Evolutionary conservation across 2,113 vertebrate genomes (phyloP).

Genomic region (Lamprotornis superbus): DNA sequence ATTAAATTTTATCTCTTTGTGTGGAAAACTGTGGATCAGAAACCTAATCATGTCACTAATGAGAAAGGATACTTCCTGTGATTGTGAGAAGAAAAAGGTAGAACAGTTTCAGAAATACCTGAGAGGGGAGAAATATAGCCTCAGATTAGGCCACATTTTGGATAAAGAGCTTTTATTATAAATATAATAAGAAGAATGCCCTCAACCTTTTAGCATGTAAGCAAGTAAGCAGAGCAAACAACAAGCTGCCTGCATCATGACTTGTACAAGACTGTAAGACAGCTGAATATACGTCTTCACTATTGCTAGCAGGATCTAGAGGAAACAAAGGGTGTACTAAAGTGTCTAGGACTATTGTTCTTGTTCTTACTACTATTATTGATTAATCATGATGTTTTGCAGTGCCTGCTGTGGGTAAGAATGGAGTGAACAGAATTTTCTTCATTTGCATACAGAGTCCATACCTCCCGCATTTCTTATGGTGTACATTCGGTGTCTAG

Average conservation of each 20-base stretch:
- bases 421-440: neutral
- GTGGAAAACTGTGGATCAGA: neutral
- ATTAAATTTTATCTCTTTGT: neutral
- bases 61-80: neutral
- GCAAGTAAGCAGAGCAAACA: neutral
- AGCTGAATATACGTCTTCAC: accelerated
- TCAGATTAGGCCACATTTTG: neutral
- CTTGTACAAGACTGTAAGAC: neutral
- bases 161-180: neutral
- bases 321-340: neutral
- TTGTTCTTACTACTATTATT: neutral
- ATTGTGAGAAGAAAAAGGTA: neutral
- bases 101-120: neutral
- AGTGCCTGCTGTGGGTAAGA: neutral
- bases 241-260: neutral
- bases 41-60: neutral
- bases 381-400: neutral
- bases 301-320: neutral
- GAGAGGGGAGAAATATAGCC: neutral
- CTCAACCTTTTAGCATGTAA: neutral
- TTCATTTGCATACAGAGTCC: neutral
- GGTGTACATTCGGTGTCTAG: neutral
- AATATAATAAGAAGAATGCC: neutral
- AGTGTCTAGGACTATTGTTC: neutral
- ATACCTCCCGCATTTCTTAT: neutral